Base-by-base conservation (phyloP, 2,113 vertebrate genomes). In the Prietella phreatophila region DNA sequence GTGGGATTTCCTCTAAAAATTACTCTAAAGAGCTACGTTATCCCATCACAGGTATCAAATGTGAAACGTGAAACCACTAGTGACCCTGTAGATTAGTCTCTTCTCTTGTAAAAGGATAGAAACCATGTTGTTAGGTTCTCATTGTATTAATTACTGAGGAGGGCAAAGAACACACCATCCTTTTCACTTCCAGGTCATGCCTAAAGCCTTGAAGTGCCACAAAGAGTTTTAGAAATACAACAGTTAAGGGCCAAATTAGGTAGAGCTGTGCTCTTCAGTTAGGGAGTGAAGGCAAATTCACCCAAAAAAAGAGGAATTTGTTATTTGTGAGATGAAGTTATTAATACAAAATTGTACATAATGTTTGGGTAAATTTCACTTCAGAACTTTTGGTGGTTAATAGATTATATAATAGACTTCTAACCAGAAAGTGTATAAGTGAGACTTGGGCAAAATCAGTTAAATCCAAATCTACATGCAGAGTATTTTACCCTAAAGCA, bases 1-100 rank as follows among this genome's bases (percentile, higher is more conserved):
- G 96, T 95, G 95, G 95, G 95, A 96, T 97, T 96, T 95, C 94
- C 96, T 96, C 96, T 94, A 96, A 93, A 94, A 95, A 93, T 95
- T 65, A 94, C 96, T 97, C 96, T 96, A 97, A 96, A 93, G 96
- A 95, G 96, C 96, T 97, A 97, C 96, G 96, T 96, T 96, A 95
- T 95, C 96, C 95, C 94, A 93, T 94, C 96, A 95, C 95, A 93
- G 93, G 96, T 96, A 96, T 96, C 95, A 94, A 93, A 88, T 94
- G 93, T 93, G 95, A 97, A 96, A 97, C 96, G 97, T 97, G 95
- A 97, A 97, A 97, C 96, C 95, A 97, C 96, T 95, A 96, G 96
- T 95, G 96, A 97, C 96, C 96, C 92, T 91, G 94, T 95, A 94
- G 96, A 96, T 94, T 95, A 95, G 96, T 95, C 94, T 94, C 93